Conservation (phyloP, 1,140 invertebrate genomes). For the Neuroterus valhalla region DNA sequence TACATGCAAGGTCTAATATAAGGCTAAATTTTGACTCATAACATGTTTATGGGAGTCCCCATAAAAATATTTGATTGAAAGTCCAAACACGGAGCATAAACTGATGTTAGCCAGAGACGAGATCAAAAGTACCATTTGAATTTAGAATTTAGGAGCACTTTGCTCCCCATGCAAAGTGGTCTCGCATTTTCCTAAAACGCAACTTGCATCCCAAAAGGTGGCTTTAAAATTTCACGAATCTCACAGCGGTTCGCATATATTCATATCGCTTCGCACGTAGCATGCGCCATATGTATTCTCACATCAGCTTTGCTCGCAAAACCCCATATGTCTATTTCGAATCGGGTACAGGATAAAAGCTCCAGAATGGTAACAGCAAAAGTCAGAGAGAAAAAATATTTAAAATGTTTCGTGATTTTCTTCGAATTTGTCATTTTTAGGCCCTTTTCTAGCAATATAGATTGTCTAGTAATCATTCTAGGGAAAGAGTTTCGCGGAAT, state of each 20-base stretch:
- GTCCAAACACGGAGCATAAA: not conserved
- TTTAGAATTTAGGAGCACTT: slow-evolving; percentile 18
- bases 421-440: no score
- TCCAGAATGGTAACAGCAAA: not conserved
- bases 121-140: slow-evolving; percentile 7
- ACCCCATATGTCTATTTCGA: not conserved
- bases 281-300: slow-evolving; percentile 1
- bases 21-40: no score
- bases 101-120: not conserved
- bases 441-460: no score
- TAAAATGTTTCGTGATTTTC: no score
- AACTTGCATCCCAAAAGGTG: slow-evolving; percentile 40
- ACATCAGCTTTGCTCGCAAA: not conserved
- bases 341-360: not conserved
- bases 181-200: slow-evolving; percentile 50
- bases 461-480: no score
- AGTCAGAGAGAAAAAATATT: no score
- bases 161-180: not conserved
- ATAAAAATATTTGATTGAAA: not conserved
- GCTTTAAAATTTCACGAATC: slow-evolving; percentile 40
- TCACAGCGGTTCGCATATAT: slow-evolving; percentile 11
- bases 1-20: no score
- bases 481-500: no score
- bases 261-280: slow-evolving; percentile 8
- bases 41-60: no score